Percentiles rank a stretch among this genome's conserved stretches.
phyloP scores from a whole-genome alignment of 2,113 vertebrate genomes.

The Triplophysa siluroides region DNA sequence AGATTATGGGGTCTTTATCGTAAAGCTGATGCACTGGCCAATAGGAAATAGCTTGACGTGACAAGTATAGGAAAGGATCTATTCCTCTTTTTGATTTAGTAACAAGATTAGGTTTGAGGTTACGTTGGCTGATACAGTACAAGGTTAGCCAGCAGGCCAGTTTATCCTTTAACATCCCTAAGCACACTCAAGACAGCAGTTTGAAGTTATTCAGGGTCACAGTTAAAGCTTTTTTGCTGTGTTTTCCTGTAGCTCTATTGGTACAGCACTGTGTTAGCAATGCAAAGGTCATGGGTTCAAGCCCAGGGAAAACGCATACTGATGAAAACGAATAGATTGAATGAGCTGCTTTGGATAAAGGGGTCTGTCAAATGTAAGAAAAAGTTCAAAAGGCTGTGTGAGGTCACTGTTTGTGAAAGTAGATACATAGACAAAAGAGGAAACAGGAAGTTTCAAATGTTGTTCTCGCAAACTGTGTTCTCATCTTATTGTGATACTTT shows the following conservation, averaged over 20 bases:
- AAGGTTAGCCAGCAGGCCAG: neutral
- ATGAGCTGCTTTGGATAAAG: too few species aligned
- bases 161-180: neutral
- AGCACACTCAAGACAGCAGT: neutral
- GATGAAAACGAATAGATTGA: too few species aligned
- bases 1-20: neutral
- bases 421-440: neutral
- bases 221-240: too few species aligned
- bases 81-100: conserved; percentile 14
- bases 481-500: neutral
- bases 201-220: neutral
- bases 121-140: neutral
- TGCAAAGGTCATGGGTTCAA: too few species aligned
- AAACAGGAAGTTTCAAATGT: neutral
- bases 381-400: neutral
- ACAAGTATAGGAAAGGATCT: conserved; percentile 5
- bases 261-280: too few species aligned
- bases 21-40: neutral
- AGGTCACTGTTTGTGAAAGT: neutral
- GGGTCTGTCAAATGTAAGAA: too few species aligned
- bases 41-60: neutral
- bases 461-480: neutral
- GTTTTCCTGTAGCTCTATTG: too few species aligned
- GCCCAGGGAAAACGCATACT: too few species aligned
- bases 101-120: conserved; percentile 36